A percentile compares a stretch with the other conserved stretches of the same genome.
Evolutionary conservation across 1,140 invertebrate species (phyloP).

Genomic region (Drosophila athabasca): DNA sequence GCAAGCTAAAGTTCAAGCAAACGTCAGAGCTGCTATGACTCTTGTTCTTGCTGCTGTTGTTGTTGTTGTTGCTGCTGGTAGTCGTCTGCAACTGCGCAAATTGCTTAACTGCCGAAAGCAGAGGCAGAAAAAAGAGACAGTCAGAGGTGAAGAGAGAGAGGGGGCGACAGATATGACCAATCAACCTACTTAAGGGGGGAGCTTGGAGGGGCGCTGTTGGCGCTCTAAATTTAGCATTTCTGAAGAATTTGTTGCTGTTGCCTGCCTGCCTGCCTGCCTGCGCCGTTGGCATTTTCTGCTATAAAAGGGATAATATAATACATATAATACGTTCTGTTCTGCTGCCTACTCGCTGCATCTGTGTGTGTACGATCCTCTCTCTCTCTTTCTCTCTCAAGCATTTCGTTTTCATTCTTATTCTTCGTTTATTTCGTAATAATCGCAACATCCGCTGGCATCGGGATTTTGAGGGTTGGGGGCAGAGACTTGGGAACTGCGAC

Average conservation of each 20-base stretch:
- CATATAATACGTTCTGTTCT: conserved; percentile 62
- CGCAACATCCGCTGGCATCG: conserved; percentile 70
- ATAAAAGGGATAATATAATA: conserved; percentile 82
- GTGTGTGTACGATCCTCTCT: conserved; percentile 17
- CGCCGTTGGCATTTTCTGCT: conserved; percentile 74
- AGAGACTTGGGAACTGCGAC: conserved; percentile 18
- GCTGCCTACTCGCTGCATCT: conserved; percentile 38
- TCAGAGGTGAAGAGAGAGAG: neutral
- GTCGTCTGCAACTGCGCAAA: conserved; percentile 74
- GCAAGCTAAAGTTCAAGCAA: conserved; percentile 59
- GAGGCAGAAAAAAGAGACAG: conserved; percentile 4
- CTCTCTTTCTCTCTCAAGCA: conserved; percentile 8
- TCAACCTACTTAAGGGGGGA: conserved; percentile 75
- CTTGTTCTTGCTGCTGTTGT: conserved; percentile 32
- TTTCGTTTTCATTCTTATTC: conserved; percentile 73
- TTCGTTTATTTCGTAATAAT: conserved; percentile 81
- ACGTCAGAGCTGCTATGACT: conserved; percentile 6
- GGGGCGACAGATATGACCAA: conserved; percentile 68
- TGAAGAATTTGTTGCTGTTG: conserved; percentile 56
- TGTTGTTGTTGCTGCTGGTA: conserved; percentile 31
- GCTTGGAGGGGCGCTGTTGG: conserved; percentile 50
- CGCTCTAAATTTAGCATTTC: conserved; percentile 80
- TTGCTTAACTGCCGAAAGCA: conserved; percentile 46
- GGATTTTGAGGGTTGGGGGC: conserved; percentile 1
- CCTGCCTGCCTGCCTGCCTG: conserved; percentile 37